Base-by-base conservation (phyloP, 1,140 invertebrate species). In the Pectinophora gossypiella region DNA sequence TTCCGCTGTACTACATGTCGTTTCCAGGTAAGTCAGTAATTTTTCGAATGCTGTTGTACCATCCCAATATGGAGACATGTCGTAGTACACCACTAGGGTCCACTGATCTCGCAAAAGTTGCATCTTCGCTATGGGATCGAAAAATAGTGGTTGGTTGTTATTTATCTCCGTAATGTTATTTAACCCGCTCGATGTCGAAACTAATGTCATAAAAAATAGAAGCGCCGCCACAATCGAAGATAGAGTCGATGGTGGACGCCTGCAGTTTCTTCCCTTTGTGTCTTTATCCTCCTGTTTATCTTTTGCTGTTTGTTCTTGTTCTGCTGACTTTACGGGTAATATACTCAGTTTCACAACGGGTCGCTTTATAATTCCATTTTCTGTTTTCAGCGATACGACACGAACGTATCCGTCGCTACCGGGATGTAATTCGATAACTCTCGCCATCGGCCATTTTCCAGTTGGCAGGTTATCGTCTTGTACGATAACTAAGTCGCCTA, bases 321-420 rank as follows among this genome's bases (percentile, higher is more conserved):
- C 7, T 18, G 21, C 7, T 18, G 40, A 10, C 13, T 19, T 27
- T 13, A 61, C 35, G 19, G 63, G 63, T 36, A 72, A 19, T 0
- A 48, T 22, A 19, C 62, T 70, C 19, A 73, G 15, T 47, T 62
- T 54, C 3, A 43, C 40, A n/a, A 70, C 16, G 47, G 64, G 62
- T 27, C 68, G 16, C 15, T 58, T 64, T 12, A 73, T 42, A 7
- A 47, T 18, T 22, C 59, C 54, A 47, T 51, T 59, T 51, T 35
- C 38, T 12, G 64, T 66, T 52, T 59, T 59, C 43, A 75, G 23
- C 10, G 48, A 52, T 9, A 51, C 65, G 4, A 59, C 51, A 19
- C 65, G 22, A 1, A 55, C 36, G 18, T 47, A 23, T 13, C 55
- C 49, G 38, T 70, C 66, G 10, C 16, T 16, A 2, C 62, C 68